Percentiles rank a stretch among this genome's conserved stretches.
These are phyloP conservation scores for Bombus picipes DNA, from an alignment of 1,140 invertebrate species.

Conservation along the genomic window DNA sequence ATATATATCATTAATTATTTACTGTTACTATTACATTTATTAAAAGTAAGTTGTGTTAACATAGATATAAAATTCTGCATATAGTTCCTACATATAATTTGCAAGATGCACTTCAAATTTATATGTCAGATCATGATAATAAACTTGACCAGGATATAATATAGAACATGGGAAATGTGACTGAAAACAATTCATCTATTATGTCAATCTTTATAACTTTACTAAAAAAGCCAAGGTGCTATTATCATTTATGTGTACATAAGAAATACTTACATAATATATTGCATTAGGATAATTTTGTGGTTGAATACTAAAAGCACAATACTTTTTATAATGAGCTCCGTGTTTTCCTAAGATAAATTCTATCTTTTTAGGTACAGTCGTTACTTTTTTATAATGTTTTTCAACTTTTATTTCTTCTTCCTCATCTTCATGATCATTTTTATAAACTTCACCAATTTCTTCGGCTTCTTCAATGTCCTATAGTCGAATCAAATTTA, in stretches of 20 bases:
- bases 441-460: neutral
- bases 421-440: constrained; percentile 18
- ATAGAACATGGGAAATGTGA: constrained; percentile 88
- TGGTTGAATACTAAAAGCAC: constrained; percentile 93
- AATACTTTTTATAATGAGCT: constrained; percentile 88
- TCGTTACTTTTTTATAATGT: constrained; percentile 17
- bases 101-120: constrained; percentile 82
- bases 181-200: constrained; percentile 79
- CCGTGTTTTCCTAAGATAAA: constrained; percentile 87
- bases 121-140: constrained; percentile 85
- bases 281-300: constrained; percentile 95
- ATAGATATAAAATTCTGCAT: neutral
- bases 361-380: constrained; percentile 25
- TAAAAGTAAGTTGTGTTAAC: neutral
- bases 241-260: neutral
- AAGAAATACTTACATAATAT: constrained; percentile 86
- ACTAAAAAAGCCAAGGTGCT: neutral
- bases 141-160: constrained; percentile 88
- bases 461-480: neutral
- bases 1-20: neutral
- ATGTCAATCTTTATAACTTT: neutral
- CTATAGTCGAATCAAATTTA: constrained; percentile 13
- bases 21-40: constrained; percentile 5
- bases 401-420: constrained; percentile 38
- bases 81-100: constrained; percentile 65